These are phyloP conservation scores for Pachyramphus minor DNA, from an alignment of 2,113 vertebrate species.

Conservation along the genomic window DNA sequence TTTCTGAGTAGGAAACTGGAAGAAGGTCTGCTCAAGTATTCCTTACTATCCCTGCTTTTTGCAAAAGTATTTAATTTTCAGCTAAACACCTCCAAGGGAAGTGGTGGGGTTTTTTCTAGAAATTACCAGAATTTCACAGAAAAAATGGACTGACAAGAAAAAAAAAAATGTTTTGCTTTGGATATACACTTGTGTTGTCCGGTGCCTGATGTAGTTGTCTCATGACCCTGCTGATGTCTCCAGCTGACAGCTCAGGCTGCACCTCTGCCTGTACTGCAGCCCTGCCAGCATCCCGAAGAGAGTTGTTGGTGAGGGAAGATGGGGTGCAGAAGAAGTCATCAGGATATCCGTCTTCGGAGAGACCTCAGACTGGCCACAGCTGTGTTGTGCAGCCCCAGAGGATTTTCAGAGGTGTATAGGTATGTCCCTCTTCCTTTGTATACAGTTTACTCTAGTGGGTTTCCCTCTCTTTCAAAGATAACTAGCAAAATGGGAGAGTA, in stretches of 20 bases:
- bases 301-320: neutral
- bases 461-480: neutral
- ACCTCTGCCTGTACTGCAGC: fast-evolving
- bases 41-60: neutral
- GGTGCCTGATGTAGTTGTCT: neutral
- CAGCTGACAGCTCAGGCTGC: neutral
- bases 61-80: neutral
- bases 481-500: neutral
- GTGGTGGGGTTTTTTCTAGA: neutral
- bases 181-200: neutral
- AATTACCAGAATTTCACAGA: neutral
- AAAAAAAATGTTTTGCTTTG: neutral
- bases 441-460: neutral
- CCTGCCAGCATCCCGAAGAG: neutral
- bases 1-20: neutral
- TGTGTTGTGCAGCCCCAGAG: fast-evolving
- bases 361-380: neutral
- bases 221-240: neutral
- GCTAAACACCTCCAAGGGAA: neutral
- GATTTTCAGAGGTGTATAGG: neutral
- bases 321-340: neutral
- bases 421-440: neutral
- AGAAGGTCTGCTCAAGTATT: neutral
- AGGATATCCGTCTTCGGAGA: neutral
- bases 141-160: neutral